A percentile compares a stretch with the other conserved stretches of the same genome.
Conservation (phyloP, 2,888 invertebrate species). For the Petrophora chlorosata region DNA sequence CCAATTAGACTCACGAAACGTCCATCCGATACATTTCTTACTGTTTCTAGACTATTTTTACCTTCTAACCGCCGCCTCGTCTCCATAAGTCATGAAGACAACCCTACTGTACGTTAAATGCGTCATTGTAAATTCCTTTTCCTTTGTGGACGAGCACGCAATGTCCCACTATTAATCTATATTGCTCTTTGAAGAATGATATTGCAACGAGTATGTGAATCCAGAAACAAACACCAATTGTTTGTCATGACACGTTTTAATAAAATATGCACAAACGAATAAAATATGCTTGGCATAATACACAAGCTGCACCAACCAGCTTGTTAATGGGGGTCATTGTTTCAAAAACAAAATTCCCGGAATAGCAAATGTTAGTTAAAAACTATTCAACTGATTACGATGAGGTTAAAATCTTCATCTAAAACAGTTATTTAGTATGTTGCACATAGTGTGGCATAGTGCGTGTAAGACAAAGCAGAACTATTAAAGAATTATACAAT, state of each 20-base stretch:
- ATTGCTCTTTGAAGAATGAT: conserved; percentile 14
- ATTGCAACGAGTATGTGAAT: conserved; percentile 9
- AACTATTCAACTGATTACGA: too few species aligned
- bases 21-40: conserved; percentile 61
- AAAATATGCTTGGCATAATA: too few species aligned
- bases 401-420: too few species aligned
- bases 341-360: too few species aligned
- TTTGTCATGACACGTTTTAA: conserved; percentile 18
- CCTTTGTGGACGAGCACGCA: conserved; percentile 52
- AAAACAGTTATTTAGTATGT: too few species aligned
- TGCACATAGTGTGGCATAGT: too few species aligned
- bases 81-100: conserved; percentile 74
- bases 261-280: conserved; percentile 19
- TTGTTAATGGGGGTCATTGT: too few species aligned
- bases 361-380: too few species aligned
- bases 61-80: conserved; percentile 55
- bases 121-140: conserved; percentile 69
- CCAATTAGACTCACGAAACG: conserved; percentile 76
- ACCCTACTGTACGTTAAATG: conserved; percentile 62
- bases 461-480: too few species aligned
- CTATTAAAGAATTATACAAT: too few species aligned
- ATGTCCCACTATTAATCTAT: conserved; percentile 33
- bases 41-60: conserved; percentile 66
- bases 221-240: conserved; percentile 1
- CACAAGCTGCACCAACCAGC: too few species aligned